These are phyloP conservation scores for Fulmarus glacialis DNA, from an alignment of 2,113 vertebrate genomes.

Conservation along the genomic window DNA sequence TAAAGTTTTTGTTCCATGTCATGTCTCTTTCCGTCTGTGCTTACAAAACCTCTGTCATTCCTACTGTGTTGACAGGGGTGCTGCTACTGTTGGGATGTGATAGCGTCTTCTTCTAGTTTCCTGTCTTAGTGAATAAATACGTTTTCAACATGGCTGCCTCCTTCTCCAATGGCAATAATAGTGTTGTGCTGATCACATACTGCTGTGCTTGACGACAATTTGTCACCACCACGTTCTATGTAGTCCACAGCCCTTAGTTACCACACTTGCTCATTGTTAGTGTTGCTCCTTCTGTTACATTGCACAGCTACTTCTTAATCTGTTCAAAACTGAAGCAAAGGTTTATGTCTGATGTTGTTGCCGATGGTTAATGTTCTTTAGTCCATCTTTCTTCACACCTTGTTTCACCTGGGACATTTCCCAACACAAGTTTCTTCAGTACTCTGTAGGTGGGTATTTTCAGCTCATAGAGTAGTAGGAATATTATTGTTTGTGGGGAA, in stretches of 20 bases:
- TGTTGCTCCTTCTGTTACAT: not conserved
- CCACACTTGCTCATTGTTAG: not conserved
- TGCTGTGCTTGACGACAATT: not conserved
- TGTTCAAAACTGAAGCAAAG: not conserved
- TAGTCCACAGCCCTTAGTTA: not conserved
- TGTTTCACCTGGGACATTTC: not conserved
- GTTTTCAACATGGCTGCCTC: not conserved
- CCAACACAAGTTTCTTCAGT: not conserved
- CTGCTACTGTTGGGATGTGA: not conserved
- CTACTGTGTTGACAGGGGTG: not conserved
- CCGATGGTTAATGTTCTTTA: not conserved
- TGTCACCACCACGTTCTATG: not conserved
- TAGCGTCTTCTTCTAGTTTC: not conserved
- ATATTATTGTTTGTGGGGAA: not conserved
- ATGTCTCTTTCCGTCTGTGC: not conserved
- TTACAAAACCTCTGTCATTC: not conserved
- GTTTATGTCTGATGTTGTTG: not conserved
- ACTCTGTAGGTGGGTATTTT: not conserved
- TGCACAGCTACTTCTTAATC: not conserved
- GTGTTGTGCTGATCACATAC: not conserved
- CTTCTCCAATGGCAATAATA: not conserved
- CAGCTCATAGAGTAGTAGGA: not conserved
- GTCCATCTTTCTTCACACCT: not conserved
- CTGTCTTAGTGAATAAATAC: not conserved
- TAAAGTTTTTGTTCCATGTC: not conserved